Percentiles rank a stretch among this genome's conserved stretches.
Evolutionary conservation across 2,888 invertebrate genomes (phyloP).

Genomic region (Eupithecia centaureata): DNA sequence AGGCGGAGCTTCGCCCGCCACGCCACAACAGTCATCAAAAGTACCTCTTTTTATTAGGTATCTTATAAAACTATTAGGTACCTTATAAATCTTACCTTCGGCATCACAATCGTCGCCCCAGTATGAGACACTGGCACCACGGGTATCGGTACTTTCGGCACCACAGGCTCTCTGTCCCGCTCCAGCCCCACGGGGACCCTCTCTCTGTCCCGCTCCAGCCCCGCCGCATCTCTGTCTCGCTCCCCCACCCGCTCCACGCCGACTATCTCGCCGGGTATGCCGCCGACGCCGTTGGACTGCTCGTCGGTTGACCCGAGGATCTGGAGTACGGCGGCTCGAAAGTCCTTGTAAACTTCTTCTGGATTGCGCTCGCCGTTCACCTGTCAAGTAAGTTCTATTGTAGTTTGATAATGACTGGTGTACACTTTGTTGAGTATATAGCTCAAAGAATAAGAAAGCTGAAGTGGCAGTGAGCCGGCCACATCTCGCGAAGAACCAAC

Average conservation of each 20-base stretch:
- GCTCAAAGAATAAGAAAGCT: too few species aligned
- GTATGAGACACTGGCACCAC: conserved; percentile 32
- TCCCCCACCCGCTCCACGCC: conserved; percentile 84
- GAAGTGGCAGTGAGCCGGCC: too few species aligned
- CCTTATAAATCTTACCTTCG: neutral
- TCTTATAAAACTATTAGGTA: too few species aligned
- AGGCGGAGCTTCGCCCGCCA: too few species aligned
- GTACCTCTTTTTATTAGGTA: too few species aligned
- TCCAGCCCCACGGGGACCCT: conserved; percentile 29
- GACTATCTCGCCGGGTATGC: conserved; percentile 86
- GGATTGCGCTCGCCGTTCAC: conserved; percentile 95
- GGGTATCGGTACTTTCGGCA: conserved; percentile 37
- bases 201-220: conserved; percentile 37
- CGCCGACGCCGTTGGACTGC: conserved; percentile 85
- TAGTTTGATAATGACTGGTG: too few species aligned
- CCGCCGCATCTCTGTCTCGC: conserved; percentile 15
- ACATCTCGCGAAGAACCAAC: too few species aligned
- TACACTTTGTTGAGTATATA: too few species aligned
- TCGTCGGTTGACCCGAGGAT: conserved; percentile 89
- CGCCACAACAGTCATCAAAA: too few species aligned
- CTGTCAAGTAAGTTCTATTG: conserved; percentile 67
- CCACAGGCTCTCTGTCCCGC: conserved; percentile 38
- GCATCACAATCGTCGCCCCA: neutral
- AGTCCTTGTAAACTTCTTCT: conserved; percentile 93
- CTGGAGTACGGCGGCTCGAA: conserved; percentile 90